Evolutionary conservation across 2,113 vertebrate species (phyloP).

Genomic region (Megaleporinus macrocephalus): DNA sequence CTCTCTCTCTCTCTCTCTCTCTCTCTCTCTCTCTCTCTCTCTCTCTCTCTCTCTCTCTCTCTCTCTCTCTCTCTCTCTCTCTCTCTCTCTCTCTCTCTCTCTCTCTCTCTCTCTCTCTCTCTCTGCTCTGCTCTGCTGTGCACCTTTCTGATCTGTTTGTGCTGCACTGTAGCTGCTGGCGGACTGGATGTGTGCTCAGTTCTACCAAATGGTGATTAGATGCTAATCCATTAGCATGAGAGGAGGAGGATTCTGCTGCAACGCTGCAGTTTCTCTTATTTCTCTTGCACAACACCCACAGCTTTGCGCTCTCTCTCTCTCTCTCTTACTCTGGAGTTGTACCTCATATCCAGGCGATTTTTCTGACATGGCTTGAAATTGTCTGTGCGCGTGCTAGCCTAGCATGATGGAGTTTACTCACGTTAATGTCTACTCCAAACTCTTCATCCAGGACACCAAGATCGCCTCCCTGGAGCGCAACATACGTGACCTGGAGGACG

Average conservation of each 20-base stretch:
- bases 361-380: conserved; percentile 54
- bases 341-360: not conserved
- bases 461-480: conserved; percentile 97
- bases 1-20: conserved; percentile 36
- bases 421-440: conserved; percentile 65
- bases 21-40: conserved; percentile 38
- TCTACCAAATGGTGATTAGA: conserved; percentile 75
- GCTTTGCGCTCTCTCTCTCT: conserved; percentile 15
- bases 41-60: conserved; percentile 35
- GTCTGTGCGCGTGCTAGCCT: not conserved
- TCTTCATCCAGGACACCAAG: conserved; percentile 92
- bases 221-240: conserved; percentile 64
- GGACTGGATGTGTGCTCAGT: conserved; percentile 70
- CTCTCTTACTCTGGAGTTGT: not conserved
- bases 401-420: conserved; percentile 59
- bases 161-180: conserved; percentile 7
- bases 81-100: conserved; percentile 23
- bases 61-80: conserved; percentile 1
- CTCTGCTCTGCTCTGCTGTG: conserved; percentile 32
- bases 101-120: conserved; percentile 44
- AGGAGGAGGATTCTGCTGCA: conserved; percentile 66
- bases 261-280: conserved; percentile 65
- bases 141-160: not conserved
- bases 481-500: conserved; percentile 98
- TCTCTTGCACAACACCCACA: conserved; percentile 38